A percentile compares a stretch with the other conserved stretches of the same genome.
Conservation (phyloP, 2,113 vertebrate species). For the Scopus umbretta region DNA sequence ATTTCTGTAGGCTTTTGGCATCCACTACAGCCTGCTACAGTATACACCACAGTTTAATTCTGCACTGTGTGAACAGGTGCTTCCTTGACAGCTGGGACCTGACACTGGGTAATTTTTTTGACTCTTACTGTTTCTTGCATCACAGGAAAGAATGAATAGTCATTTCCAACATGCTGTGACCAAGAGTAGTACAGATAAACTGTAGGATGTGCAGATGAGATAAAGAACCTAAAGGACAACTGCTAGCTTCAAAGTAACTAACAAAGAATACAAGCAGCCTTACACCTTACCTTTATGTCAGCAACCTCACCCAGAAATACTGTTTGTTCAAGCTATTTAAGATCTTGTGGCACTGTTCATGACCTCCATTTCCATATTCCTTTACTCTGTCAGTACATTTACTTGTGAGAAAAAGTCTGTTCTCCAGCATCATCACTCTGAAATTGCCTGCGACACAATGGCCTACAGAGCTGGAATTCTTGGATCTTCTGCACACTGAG, state of each 20-base stretch:
- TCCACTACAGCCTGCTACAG: not conserved
- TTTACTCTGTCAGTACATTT: not conserved
- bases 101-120: not conserved
- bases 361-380: not conserved
- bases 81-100: not conserved
- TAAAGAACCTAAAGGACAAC: not conserved
- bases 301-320: not conserved
- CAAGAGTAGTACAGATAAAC: not conserved
- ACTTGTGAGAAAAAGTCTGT: not conserved
- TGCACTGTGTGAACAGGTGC: not conserved
- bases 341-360: not conserved
- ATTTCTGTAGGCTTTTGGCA: not conserved
- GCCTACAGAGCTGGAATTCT: not conserved
- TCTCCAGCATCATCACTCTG: not conserved
- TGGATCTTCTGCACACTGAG: not conserved
- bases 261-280: not conserved
- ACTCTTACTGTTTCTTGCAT: not conserved
- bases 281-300: not conserved
- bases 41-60: not conserved
- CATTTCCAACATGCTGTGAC: not conserved
- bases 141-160: not conserved
- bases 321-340: not conserved
- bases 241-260: not conserved
- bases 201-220: not conserved
- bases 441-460: not conserved